Percentiles rank a stretch among this genome's conserved stretches.
These are phyloP conservation scores for Dyspetes luteomarginatus DNA, from an alignment of 2,888 invertebrate species.

Conservation along the genomic window DNA sequence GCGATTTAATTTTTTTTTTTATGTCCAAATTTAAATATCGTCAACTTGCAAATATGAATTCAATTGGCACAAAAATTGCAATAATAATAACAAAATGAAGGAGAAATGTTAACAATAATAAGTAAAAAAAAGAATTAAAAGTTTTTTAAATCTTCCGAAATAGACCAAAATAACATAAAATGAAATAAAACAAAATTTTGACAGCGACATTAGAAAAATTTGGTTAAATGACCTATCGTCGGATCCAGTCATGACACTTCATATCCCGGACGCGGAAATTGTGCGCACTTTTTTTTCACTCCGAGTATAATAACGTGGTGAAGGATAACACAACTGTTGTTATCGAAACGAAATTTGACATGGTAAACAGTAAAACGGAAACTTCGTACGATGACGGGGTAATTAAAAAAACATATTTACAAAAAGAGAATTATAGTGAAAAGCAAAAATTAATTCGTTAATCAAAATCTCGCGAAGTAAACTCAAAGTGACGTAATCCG, in stretches of 20 bases:
- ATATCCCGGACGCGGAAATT: conserved; percentile 37
- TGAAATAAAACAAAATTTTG: not conserved
- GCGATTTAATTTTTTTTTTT: no score
- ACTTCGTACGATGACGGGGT: not conserved
- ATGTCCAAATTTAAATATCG: no score
- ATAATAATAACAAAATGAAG: not conserved
- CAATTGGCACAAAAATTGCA: not conserved
- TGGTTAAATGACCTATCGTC: conserved; percentile 48
- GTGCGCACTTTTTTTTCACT: not conserved
- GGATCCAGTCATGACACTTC: conserved; percentile 56
- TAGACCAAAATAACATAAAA: no score
- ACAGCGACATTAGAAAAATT: not conserved
- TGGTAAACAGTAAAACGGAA: not conserved
- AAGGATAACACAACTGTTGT: no score
- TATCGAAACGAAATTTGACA: not conserved
- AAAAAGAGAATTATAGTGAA: not conserved
- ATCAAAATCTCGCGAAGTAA: not conserved
- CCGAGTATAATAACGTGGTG: not conserved
- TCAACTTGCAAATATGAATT: no score
- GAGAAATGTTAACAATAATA: not conserved
- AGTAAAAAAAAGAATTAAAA: not conserved
- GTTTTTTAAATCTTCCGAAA: not conserved
- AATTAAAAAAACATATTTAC: not conserved
- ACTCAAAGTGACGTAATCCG: conserved; percentile 22
- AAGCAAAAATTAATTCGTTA: not conserved